Conservation (phyloP, 2,113 vertebrate species). For the Dolichallabes microphthalmus region DNA sequence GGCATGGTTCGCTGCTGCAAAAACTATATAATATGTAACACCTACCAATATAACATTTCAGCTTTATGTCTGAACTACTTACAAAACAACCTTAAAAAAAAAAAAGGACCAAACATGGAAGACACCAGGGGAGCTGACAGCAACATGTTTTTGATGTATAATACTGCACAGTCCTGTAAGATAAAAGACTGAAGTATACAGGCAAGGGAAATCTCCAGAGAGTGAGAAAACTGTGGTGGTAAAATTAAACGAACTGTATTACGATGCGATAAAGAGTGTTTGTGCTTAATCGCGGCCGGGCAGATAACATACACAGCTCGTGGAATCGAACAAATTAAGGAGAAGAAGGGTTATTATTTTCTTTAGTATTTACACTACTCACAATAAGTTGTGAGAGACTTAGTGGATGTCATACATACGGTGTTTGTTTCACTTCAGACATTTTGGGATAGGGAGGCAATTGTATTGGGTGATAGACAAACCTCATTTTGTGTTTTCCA, state of each 20-base stretch:
- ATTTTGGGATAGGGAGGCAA: no score
- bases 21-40: background rate
- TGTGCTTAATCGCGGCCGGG: slow-evolving; percentile 42
- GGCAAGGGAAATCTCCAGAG: slow-evolving; percentile 12
- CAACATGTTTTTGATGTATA: background rate
- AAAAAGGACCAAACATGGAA: background rate
- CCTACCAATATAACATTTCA: background rate
- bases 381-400: no score
- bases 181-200: background rate
- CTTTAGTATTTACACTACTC: background rate
- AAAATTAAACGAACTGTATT: slow-evolving; percentile 45
- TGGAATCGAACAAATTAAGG: background rate
- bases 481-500: no score
- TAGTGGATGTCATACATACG: no score
- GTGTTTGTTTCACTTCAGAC: no score
- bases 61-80: background rate
- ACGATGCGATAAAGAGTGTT: slow-evolving; percentile 44
- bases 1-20: background rate
- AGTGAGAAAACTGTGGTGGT: slow-evolving; percentile 19
- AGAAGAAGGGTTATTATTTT: background rate
- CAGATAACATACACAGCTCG: slow-evolving; percentile 46
- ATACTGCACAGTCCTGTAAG: background rate
- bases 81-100: background rate
- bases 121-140: background rate
- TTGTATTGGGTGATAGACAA: no score